Conservation (phyloP, 1,140 invertebrate species). For the Papilio polytes region DNA sequence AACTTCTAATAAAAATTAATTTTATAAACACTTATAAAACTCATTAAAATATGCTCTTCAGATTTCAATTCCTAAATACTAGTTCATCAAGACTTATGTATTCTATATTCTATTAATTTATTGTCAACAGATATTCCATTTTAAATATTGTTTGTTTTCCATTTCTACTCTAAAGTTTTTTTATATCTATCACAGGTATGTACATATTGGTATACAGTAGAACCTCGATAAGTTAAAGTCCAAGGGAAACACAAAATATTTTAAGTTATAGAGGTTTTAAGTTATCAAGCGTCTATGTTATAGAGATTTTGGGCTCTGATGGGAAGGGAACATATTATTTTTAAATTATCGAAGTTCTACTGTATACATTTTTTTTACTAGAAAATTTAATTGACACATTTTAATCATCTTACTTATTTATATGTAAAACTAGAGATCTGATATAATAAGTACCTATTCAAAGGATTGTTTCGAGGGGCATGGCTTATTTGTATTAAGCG, state of each 20-base stretch:
- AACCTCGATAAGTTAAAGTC: no score
- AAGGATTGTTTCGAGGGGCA: constrained; percentile 9
- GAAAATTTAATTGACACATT: constrained; percentile 32
- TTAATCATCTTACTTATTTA: constrained; percentile 11
- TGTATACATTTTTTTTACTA: constrained; percentile 17
- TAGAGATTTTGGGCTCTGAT: no score
- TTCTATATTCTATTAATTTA: constrained; percentile 3
- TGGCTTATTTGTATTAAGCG: no score
- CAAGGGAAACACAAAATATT: no score
- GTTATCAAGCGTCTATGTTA: no score
- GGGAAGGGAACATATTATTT: no score
- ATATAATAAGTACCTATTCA: constrained; percentile 48
- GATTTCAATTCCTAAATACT: background rate
- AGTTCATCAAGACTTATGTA: background rate
- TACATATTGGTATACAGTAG: constrained; percentile 29
- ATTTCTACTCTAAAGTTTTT: background rate
- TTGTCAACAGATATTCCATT: constrained; percentile 23
- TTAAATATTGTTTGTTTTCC: background rate
- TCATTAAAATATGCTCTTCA: background rate
- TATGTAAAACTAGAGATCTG: constrained; percentile 47
- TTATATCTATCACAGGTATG: constrained; percentile 34
- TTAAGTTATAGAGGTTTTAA: no score
- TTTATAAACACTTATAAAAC: background rate
- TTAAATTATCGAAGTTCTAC: no score
- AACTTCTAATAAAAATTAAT: background rate